phyloP scores from a whole-genome alignment of 1,140 invertebrate genomes.

The Amphibalanus amphitrite region DNA sequence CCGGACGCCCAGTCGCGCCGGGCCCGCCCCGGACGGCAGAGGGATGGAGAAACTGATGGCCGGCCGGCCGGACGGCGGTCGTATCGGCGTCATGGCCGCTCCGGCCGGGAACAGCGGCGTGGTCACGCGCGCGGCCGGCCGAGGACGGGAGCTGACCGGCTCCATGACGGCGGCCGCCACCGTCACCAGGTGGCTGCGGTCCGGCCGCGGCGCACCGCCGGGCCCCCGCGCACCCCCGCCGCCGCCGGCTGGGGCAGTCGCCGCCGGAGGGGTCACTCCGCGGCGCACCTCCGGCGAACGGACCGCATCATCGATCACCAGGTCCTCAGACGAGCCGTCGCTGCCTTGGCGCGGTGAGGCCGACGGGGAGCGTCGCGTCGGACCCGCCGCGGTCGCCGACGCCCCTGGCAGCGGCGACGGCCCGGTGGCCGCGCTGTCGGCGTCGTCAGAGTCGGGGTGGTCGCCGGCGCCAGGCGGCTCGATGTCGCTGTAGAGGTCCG shows the following conservation, averaged over 20 bases:
- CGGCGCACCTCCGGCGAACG: background rate
- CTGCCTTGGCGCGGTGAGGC: background rate
- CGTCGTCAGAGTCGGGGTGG: background rate
- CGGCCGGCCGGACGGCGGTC: background rate
- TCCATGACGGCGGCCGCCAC: background rate
- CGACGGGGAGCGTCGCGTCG: background rate
- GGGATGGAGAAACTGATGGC: background rate
- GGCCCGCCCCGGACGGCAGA: background rate
- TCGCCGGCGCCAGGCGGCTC: background rate
- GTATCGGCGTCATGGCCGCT: too few species aligned
- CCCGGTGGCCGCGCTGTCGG: background rate
- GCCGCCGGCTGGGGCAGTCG: background rate
- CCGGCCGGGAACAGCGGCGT: background rate
- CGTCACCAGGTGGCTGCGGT: background rate
- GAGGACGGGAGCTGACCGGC: too few species aligned
- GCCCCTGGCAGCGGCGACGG: background rate
- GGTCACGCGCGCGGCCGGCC: background rate
- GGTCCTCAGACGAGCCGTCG: background rate
- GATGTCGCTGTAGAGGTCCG: constrained; percentile 2
- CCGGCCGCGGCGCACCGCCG: too few species aligned
- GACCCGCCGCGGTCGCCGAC: background rate
- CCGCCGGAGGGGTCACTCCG: too few species aligned
- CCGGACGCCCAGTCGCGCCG: too few species aligned
- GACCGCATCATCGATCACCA: background rate
- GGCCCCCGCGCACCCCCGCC: too few species aligned